Conservation (phyloP, 2,888 invertebrate species). For the Netelia inedita region DNA sequence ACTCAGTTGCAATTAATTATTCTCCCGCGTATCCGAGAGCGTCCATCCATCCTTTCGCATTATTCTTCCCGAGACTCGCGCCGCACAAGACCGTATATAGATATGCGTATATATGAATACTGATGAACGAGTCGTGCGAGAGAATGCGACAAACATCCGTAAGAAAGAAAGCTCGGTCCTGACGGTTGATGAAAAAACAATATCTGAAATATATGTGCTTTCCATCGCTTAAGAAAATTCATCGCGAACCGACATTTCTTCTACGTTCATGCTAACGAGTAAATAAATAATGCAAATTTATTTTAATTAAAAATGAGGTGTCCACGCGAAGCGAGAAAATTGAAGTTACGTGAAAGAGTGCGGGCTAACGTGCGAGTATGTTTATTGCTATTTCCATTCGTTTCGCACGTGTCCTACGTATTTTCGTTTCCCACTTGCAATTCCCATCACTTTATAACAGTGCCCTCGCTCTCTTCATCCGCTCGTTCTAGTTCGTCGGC, state of each 20-base stretch:
- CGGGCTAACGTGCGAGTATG: slow-evolving; percentile 16
- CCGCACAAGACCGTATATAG: neutral
- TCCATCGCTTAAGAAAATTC: neutral
- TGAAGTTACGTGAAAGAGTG: slow-evolving; percentile 4
- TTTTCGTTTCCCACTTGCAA: slow-evolving; percentile 60
- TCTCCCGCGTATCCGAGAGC: slow-evolving; percentile 60
- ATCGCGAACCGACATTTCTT: neutral
- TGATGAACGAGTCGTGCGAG: slow-evolving; percentile 27
- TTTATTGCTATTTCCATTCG: slow-evolving; percentile 34
- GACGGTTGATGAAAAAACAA: slow-evolving; percentile 42
- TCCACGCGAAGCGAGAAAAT: slow-evolving; percentile 26
- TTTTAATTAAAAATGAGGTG: slow-evolving; percentile 31
- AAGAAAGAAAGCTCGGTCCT: slow-evolving; percentile 2
- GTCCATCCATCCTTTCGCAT: slow-evolving; percentile 65
- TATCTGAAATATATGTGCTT: slow-evolving; percentile 27
- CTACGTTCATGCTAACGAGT: neutral
- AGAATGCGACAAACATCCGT: slow-evolving; percentile 26
- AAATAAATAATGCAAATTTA: slow-evolving; percentile 8
- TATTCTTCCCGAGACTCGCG: slow-evolving; percentile 56
- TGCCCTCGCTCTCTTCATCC: slow-evolving; percentile 16
- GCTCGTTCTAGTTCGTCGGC: slow-evolving; percentile 4
- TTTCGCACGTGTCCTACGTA: slow-evolving; percentile 28
- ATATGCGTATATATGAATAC: slow-evolving; percentile 16
- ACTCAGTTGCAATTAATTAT: slow-evolving; percentile 67
- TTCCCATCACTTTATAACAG: slow-evolving; percentile 12